Evolutionary conservation across 2,113 vertebrate genomes (phyloP), one percentile per base, ranked within the genome.

Genomic region (Thunnus thynnus): DNA sequence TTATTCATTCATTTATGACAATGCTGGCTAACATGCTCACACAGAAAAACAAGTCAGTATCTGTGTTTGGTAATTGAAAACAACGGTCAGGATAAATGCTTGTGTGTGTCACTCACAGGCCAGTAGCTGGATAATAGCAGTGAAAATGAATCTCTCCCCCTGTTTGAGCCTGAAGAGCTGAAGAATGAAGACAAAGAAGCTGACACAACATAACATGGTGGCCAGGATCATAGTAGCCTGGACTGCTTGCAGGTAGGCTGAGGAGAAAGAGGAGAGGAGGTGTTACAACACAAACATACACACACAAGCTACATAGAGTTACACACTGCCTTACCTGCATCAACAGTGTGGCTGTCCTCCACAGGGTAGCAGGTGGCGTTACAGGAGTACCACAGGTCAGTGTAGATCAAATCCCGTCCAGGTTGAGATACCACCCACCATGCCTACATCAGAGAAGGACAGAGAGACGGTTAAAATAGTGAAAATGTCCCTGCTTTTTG

Each of bases 101-200:
- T 46, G 32, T 67, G 67, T 69, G 72, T 50, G 56, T 58, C 48
- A 97, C 98, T 96, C 87, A 99, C 98, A 96, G 8, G 97, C 96
- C 90, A 99, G 44, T 18, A 99, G 95, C 92, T 99, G 97, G 83
- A 99, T 96, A 82, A 96, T 18, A 52, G 97, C 96, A 0, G 98
- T 97, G 80, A 99, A 93, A 68, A 98, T 88, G 36, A 99, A 99
- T 90, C 98, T 92, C 89, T 99, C 97, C 30, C 98, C 98, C 93
- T 99, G 97, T 86, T 98, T 97, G 77, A 99, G 95, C 75, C 95
- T 96, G 95, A 99, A 99, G 76, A 99, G 97, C 88, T 99, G 98
- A n/a, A 99, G 96, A 86, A 99, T 89, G 90, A 99, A 99, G 85
- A 97, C 90, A 51, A 99, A 95, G 88, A 99, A 96, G 65, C 96